Conservation (phyloP, 1,140 invertebrate species). For the Ruditapes philippinarum region DNA sequence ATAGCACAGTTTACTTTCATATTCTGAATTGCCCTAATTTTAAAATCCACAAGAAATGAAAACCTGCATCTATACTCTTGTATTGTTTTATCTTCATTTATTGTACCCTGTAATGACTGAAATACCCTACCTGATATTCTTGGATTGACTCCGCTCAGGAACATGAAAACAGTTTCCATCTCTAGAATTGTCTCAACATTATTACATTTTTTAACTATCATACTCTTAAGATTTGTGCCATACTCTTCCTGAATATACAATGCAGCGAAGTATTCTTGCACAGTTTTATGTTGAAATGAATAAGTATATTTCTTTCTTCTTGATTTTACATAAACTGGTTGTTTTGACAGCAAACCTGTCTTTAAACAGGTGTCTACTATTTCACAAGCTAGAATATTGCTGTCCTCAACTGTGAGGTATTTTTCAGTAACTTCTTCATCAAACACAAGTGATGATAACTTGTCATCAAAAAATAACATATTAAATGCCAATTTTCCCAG, state of each 20-base stretch:
- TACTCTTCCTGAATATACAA: neutral
- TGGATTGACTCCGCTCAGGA: neutral
- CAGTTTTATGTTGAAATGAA: neutral
- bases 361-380: neutral
- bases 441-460: neutral
- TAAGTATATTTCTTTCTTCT: neutral
- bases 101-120: neutral
- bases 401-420: neutral
- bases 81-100: neutral
- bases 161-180: neutral
- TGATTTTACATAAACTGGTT: neutral
- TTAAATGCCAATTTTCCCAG: neutral
- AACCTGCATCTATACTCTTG: neutral
- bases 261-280: neutral
- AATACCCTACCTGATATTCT: no score
- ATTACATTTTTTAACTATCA: neutral
- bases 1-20: neutral
- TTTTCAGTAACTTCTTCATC: neutral
- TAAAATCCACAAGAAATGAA: neutral
- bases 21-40: neutral
- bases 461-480: neutral
- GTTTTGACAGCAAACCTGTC: neutral
- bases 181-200: neutral
- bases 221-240: neutral
- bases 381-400: neutral